Evolutionary conservation across 2,113 vertebrate genomes (phyloP), one percentile per base, ranked within the genome.

Genomic region (Excalfactoria chinensis): DNA sequence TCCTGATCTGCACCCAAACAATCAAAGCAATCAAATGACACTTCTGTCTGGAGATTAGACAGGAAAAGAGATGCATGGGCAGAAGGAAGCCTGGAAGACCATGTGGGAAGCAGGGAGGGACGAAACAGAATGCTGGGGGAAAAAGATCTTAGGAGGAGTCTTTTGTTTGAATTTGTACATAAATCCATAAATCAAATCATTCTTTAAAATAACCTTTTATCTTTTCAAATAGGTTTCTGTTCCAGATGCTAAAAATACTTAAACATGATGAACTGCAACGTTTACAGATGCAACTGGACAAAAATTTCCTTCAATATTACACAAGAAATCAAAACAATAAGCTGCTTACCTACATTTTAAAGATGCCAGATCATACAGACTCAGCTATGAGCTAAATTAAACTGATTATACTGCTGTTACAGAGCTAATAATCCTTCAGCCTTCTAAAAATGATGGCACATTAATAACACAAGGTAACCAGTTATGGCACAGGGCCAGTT

Each of bases 321-420:
- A 18, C 79, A 73, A 78, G 55, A 32, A 66, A 95, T 69, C 28
- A 93, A 69, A 84, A 88, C 48, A 58, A 93, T 92, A 89, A 91
- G 59, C 58, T 68, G 37, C 88, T 95, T 78, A 49, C 37, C 64
- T 59, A 63, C 34, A 64, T 77, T 94, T 80, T 71, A 86, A 94
- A 69, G 81, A 40, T 68, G 92, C 37, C 70, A 84, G 56, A 92
- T 87, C 93, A 72, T 78, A 37, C 44, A 75, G 81, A 41, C 88
- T 90, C 68, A 91, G 3, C 23, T 20, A 4, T 56, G 91, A 96
- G 89, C 78, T 95, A 93, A 95, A 97, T 97, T 94, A 83, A 95
- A 95, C 79, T 43, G 14, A 68, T 86, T 90, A 86, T 40, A 84
- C 78, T 88, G 86, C 82, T 92, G 73, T 95, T 84, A 60, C 59